These are phyloP conservation scores for Volucella zonaria DNA, from an alignment of 2,888 invertebrate species.

Conservation along the genomic window DNA sequence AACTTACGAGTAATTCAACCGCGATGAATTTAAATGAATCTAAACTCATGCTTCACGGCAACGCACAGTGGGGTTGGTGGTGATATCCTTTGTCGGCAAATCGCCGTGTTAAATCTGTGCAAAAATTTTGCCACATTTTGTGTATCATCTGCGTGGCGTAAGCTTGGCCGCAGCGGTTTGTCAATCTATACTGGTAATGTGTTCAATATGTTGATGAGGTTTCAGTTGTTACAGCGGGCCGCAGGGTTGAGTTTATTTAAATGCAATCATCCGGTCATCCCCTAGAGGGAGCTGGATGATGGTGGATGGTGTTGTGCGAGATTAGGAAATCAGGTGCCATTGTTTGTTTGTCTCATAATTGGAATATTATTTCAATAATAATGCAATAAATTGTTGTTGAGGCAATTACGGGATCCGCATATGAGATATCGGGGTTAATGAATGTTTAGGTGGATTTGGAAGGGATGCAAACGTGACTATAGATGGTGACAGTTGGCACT, in stretches of 20 bases:
- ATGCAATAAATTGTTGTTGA: constrained; percentile 55
- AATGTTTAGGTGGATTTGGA: no score
- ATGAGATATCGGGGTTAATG: constrained; percentile 11
- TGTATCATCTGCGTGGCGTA: constrained; percentile 33
- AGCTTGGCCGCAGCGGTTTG: constrained; percentile 44
- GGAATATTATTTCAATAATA: constrained; percentile 70
- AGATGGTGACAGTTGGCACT: no score
- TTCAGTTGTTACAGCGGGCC: constrained; percentile 2
- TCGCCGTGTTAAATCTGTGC: constrained; percentile 1
- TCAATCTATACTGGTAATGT: constrained; percentile 61
- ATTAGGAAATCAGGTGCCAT: constrained; percentile 56
- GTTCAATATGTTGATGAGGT: constrained; percentile 58
- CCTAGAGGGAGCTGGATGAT: background rate
- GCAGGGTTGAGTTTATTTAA: constrained; percentile 27
- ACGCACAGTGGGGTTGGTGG: background rate
- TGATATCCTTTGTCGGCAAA: background rate
- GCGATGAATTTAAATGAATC: constrained; percentile 65
- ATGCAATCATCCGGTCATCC: constrained; percentile 4
- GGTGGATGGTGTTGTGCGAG: background rate
- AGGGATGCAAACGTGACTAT: no score
- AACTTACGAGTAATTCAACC: constrained; percentile 64
- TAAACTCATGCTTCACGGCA: background rate
- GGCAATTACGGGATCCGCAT: constrained; percentile 50
- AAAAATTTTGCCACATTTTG: constrained; percentile 14
- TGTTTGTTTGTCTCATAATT: constrained; percentile 61